phyloP scores from a whole-genome alignment of 2,113 vertebrate genomes.

The Cebus imitator region DNA sequence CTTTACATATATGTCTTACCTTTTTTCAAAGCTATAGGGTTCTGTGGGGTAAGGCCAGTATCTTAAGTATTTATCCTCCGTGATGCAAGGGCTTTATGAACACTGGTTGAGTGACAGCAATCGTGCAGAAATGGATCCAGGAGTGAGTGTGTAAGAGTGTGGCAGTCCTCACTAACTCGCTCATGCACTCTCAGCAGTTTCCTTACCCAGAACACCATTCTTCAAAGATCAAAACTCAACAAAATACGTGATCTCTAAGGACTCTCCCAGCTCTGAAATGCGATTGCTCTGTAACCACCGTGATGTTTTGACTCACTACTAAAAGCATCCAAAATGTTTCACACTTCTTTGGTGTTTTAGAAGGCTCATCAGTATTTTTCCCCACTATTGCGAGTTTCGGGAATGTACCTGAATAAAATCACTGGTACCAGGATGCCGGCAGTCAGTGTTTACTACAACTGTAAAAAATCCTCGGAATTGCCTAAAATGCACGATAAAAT shows the following conservation, averaged over 20 bases:
- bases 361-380: background rate
- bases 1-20: background rate
- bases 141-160: background rate
- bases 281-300: background rate
- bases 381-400: background rate
- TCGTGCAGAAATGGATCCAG: background rate
- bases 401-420: background rate
- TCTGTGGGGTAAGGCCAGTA: background rate
- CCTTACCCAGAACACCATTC: background rate
- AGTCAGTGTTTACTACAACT: background rate
- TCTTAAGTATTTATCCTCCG: background rate
- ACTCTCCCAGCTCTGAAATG: background rate
- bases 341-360: background rate
- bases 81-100: background rate
- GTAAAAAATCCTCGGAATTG: background rate
- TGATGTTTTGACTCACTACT: background rate
- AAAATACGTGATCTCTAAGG: background rate
- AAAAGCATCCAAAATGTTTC: background rate
- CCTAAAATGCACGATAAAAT: background rate
- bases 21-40: background rate
- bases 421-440: background rate
- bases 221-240: background rate
- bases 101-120: background rate
- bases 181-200: background rate
- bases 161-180: background rate